These are phyloP conservation scores for Dolichomitus sp. DNA, from an alignment of 2,888 invertebrate species.

Conservation along the genomic window DNA sequence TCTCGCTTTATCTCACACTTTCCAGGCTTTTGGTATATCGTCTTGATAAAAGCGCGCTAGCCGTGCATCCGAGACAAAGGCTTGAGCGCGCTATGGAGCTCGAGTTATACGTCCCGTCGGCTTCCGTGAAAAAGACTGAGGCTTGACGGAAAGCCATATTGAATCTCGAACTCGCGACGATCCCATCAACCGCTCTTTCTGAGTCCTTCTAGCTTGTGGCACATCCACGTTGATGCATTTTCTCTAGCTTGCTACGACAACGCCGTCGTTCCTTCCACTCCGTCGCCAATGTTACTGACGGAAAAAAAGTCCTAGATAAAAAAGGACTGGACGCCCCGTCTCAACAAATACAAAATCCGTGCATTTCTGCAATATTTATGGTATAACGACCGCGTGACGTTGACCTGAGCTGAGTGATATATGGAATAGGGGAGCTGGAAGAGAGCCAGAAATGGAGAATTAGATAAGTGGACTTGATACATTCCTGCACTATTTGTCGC, in stretches of 20 bases:
- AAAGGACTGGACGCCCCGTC: slow-evolving; percentile 22
- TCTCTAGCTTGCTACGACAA: background rate
- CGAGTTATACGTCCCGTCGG: slow-evolving; percentile 40
- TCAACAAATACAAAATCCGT: slow-evolving; percentile 7
- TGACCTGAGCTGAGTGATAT: slow-evolving; percentile 21
- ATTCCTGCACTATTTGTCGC: background rate
- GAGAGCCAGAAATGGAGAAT: background rate
- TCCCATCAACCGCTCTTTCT: slow-evolving; percentile 47
- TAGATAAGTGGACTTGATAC: slow-evolving; percentile 3
- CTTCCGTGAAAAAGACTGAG: slow-evolving; percentile 27
- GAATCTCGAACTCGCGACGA: slow-evolving; percentile 56
- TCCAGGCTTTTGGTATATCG: slow-evolving; percentile 52
- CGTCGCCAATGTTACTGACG: slow-evolving; percentile 17
- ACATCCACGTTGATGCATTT: slow-evolving; percentile 28
- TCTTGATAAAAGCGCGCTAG: slow-evolving; percentile 50
- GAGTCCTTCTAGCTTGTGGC: slow-evolving; percentile 14
- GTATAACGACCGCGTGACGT: slow-evolving; percentile 3
- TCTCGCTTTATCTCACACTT: slow-evolving; percentile 54
- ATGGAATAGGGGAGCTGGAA: background rate
- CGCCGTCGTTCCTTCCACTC: slow-evolving; percentile 15
- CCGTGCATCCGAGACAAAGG: slow-evolving; percentile 51
- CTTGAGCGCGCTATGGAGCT: slow-evolving; percentile 9
- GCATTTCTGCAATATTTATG: slow-evolving; percentile 5
- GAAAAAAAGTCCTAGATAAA: background rate
- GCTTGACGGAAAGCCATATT: slow-evolving; percentile 55